Evolutionary conservation across 2,888 invertebrate species (phyloP).

Genomic region (Drosophila algonquin): DNA sequence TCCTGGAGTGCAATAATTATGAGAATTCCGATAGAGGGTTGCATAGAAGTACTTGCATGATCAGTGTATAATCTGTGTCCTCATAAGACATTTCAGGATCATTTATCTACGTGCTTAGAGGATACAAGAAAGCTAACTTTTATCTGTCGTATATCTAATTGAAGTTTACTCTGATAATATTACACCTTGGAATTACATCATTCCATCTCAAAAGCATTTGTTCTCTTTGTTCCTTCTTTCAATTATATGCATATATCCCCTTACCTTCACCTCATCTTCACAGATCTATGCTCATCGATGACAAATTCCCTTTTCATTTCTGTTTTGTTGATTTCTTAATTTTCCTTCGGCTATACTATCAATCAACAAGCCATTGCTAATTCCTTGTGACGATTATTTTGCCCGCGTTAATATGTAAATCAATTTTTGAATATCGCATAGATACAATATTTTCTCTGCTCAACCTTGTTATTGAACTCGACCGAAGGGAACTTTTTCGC

Average conservation of each 20-base stretch:
- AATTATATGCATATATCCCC: neutral
- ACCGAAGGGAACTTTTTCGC: slow-evolving; percentile 36
- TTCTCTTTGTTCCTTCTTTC: too few relatives aligned
- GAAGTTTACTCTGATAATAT: too few relatives aligned
- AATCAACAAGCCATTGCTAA: slow-evolving; percentile 55
- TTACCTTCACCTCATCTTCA: neutral
- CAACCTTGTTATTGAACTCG: slow-evolving; percentile 75
- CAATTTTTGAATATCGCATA: slow-evolving; percentile 29
- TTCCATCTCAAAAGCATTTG: too few relatives aligned
- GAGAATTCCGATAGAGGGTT: neutral
- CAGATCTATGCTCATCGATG: slow-evolving; percentile 15
- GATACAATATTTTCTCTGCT: slow-evolving; percentile 21
- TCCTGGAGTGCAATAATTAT: too few relatives aligned
- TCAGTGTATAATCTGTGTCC: too few relatives aligned
- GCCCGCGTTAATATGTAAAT: slow-evolving; percentile 43
- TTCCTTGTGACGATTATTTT: slow-evolving; percentile 62
- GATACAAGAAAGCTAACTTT: too few relatives aligned
- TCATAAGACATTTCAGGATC: too few relatives aligned
- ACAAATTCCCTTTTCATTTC: slow-evolving; percentile 6
- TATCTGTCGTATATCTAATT: too few relatives aligned
- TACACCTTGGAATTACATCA: too few relatives aligned
- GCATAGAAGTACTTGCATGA: too few relatives aligned
- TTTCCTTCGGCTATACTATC: slow-evolving; percentile 36
- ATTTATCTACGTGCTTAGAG: too few relatives aligned
- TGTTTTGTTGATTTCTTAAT: slow-evolving; percentile 35